Base-by-base conservation (phyloP, 2,888 invertebrate species). In the Papilio protenor region DNA sequence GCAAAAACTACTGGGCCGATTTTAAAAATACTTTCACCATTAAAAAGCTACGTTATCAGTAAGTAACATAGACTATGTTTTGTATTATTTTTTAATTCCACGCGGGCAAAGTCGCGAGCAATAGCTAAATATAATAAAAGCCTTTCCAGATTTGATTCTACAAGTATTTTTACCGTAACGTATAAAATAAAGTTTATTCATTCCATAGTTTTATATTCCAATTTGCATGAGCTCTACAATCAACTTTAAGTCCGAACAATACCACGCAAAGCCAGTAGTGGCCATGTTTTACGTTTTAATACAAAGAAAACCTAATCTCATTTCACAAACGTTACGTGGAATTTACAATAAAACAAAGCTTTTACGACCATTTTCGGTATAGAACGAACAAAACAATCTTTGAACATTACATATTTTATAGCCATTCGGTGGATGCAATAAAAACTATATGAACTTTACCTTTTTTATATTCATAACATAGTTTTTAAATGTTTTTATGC, bases 311-410 rank as follows among this genome's bases (percentile, higher is more conserved):
- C 45, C 72, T 64, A 77, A 72, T 73, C 64, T 61, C 40, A 57
- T 75, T 75, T 45, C 52, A 72, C 69, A 55, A 69, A 75, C 52
- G 49, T 66, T 66, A 66, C 69, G 75, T 75, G 52, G 23, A 40
- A 49, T 40, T 33, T 64, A 66, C 49, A 69, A 69, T 69, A 73
- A 77, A 73, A 77, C 74, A 75, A 75, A 66, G 74, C 72, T 73
- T 77, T 77, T 49, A 77, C 64, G 55, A 66, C 72, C 72, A 40
- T 64, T 73, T 72, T 52, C 27, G 52, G 71, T 49, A 49, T 64
- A 64, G 49, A 64, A 57, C 64, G 72, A 77, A 77, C 72, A 64
- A 77, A 77, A 72, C 76, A 77, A 64, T 76, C 71, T 76, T 52
- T 71, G 61, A 40, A 64, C 72, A 64, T 73, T 61, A 64, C 52